Percentiles rank a stretch among this genome's conserved stretches.
phyloP scores from a whole-genome alignment of 2,113 vertebrate genomes.

The Ctenomys sociabilis region DNA sequence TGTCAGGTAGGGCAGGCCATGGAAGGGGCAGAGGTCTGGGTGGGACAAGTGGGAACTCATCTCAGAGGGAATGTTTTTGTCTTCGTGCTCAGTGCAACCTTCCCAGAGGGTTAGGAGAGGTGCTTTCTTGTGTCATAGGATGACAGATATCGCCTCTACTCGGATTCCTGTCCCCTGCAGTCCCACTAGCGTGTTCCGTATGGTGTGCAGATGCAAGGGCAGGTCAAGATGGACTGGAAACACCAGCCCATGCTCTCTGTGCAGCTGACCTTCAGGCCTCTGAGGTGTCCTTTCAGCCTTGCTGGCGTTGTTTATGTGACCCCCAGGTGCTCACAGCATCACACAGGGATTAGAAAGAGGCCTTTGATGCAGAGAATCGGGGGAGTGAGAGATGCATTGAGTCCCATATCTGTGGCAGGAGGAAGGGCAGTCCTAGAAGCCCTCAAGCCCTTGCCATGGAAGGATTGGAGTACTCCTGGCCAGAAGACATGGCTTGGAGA shows the following conservation, averaged over 20 bases:
- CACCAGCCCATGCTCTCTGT: neutral
- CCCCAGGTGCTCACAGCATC: neutral
- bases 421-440: neutral
- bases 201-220: constrained; percentile 18
- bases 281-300: neutral
- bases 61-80: neutral
- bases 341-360: neutral
- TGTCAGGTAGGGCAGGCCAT: neutral
- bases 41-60: neutral
- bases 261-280: constrained; percentile 39
- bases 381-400: neutral
- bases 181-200: neutral
- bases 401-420: neutral
- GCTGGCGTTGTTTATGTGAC: constrained; percentile 39
- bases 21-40: neutral
- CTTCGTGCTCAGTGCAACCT: neutral
- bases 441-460: neutral
- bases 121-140: neutral
- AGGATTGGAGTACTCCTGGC: neutral
- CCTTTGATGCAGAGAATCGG: neutral
- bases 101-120: neutral
- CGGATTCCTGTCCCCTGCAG: neutral
- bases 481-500: neutral
- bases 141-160: neutral
- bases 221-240: constrained; percentile 49